Percentiles rank a stretch among this genome's conserved stretches.
Conservation (phyloP, 1,140 invertebrate species). For the Chironomus tepperi region DNA sequence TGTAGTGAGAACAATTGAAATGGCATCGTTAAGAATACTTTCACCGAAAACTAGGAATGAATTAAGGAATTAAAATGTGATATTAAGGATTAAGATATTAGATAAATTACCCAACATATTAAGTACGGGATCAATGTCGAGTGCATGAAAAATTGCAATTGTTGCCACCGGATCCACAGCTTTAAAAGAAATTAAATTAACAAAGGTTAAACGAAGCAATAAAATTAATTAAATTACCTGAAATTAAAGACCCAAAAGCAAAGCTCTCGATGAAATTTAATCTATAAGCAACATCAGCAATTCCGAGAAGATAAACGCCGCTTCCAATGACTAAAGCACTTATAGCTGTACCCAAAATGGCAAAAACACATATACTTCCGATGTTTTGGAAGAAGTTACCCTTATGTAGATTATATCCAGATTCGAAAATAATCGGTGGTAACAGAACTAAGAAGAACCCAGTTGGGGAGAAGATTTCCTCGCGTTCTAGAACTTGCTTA, state of each 20-base stretch:
- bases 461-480: conserved; percentile 94
- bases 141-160: conserved; percentile 94
- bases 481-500: conserved; percentile 85
- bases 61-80: too few species aligned
- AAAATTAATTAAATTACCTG: conserved; percentile 35
- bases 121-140: conserved; percentile 89
- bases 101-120: conserved; percentile 69
- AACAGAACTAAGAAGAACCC: conserved; percentile 93
- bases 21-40: conserved; percentile 96
- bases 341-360: conserved; percentile 92
- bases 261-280: conserved; percentile 92
- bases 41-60: conserved; percentile 82
- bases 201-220: too few species aligned
- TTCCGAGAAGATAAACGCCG: conserved; percentile 86
- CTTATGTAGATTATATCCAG: conserved; percentile 96
- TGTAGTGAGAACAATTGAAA: conserved; percentile 93
- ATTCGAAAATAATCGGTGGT: conserved; percentile 99
- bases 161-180: conserved; percentile 98
- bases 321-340: conserved; percentile 91
- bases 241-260: conserved; percentile 96
- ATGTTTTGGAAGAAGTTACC: conserved; percentile 99
- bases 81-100: too few species aligned
- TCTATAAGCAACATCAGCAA: conserved; percentile 81
- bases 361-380: conserved; percentile 89
- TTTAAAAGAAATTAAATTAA: too few species aligned